These are phyloP conservation scores for Lordiphosa mommai DNA, from an alignment of 1,140 invertebrate genomes.

Conservation along the genomic window DNA sequence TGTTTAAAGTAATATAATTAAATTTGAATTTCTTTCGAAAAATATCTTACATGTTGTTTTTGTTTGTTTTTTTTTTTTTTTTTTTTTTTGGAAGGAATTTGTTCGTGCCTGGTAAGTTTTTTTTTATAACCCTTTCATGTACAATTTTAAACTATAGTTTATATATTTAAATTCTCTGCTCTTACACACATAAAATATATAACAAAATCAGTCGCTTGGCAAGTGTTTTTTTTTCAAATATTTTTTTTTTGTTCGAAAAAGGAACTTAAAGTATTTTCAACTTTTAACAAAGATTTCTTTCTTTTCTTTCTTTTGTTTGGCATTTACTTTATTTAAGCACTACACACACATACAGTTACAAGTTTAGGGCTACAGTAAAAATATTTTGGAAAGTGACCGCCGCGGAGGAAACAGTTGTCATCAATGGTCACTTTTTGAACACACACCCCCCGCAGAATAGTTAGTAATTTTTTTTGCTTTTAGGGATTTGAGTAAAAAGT, in stretches of 20 bases:
- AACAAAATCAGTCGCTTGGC: slow-evolving; percentile 72
- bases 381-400: slow-evolving; percentile 17
- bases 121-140: slow-evolving; percentile 37
- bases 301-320: background rate
- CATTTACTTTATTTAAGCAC: slow-evolving; percentile 47
- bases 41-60: slow-evolving; percentile 52
- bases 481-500: slow-evolving; percentile 7
- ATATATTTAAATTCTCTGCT: slow-evolving; percentile 31
- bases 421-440: slow-evolving; percentile 27
- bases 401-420: no score
- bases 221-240: slow-evolving; percentile 14
- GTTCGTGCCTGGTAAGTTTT: slow-evolving; percentile 66
- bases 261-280: slow-evolving; percentile 63
- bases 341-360: slow-evolving; percentile 48
- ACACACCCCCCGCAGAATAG: slow-evolving; percentile 1
- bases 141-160: slow-evolving; percentile 50
- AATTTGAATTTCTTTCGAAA: slow-evolving; percentile 30
- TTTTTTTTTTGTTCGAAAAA: slow-evolving; percentile 39
- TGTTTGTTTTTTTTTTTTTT: slow-evolving; percentile 19
- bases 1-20: slow-evolving; percentile 23
- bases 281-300: slow-evolving; percentile 44
- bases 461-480: slow-evolving; percentile 2
- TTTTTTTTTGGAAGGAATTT: slow-evolving; percentile 71
- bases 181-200: slow-evolving; percentile 50
- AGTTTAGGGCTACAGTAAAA: slow-evolving; percentile 5